Evolutionary conservation across 2,113 vertebrate species (phyloP), one percentile per base, ranked within the genome.

Genomic region (Proterorhinus semilunaris): DNA sequence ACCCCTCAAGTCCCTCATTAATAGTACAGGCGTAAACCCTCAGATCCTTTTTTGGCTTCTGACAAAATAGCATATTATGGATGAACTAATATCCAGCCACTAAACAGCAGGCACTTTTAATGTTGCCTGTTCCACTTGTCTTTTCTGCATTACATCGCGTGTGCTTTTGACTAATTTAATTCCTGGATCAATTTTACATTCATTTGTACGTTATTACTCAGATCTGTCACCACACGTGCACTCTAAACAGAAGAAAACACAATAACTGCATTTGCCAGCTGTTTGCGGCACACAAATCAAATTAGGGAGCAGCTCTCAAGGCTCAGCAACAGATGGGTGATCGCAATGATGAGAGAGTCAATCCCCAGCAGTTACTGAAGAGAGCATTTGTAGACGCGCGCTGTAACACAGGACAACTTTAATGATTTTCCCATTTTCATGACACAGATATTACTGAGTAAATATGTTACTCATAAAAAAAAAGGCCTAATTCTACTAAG

Each of bases 191-290:
- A 90, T 87, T 85, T 78, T 72, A 83, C 82, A 79, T 83, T 86
- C 63, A 88, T 91, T 85, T 86, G 79, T 70, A 76, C 73, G 82
- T 86, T 82, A 89, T 89, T 80, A 72, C 82, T 75, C 75, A 73
- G 77, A 89, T 90, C 83, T 80, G 87, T 90, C 83, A 90, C 87
- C 87, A 87, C 85, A 87, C 84, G 88, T 86, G 83, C 76, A 80
- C 75, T 89, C 82, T 84, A 89, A 91, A 91, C 69, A 67, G 77
- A 73, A 61, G 83, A 65, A 90, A 91, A 90, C 79, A 82, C 81
- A 89, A 87, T 87, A 88, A 90, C 66, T 5, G 80, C 79, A 82
- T 90, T 84, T 83, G 76, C 89, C 90, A 92, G 90, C 90, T 93
- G 90, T 88, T 91, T 81, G 73, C 66, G 27, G 48, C 71, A 72